A percentile compares a stretch with the other conserved stretches of the same genome.
Conservation (phyloP, 2,113 vertebrate genomes). For the Aldabrachelys gigantea region DNA sequence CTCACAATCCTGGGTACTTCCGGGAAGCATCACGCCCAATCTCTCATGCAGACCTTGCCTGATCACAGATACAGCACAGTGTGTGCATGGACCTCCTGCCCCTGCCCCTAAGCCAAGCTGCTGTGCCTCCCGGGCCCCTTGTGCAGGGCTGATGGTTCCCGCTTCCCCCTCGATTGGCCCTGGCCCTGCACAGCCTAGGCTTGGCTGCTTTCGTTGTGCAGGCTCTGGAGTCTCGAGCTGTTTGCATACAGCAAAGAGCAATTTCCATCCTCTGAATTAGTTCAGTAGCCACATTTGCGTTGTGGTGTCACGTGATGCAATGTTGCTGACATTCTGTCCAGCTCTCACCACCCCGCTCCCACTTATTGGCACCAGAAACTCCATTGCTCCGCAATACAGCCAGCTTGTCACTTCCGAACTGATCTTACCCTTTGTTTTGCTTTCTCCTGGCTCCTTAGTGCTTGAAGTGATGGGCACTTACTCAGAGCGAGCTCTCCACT, state of each 20-base stretch:
- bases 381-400: background rate
- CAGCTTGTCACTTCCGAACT: background rate
- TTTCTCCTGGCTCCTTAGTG: background rate
- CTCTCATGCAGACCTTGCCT: rapidly evolving
- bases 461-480: background rate
- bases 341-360: constrained; percentile 15
- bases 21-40: background rate
- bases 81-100: rapidly evolving
- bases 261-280: background rate
- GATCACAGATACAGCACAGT: background rate
- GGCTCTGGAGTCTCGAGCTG: background rate
- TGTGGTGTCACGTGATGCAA: constrained; percentile 25
- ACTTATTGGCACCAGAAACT: background rate
- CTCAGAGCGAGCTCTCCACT: background rate
- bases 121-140: background rate
- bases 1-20: background rate
- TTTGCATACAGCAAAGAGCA: constrained; percentile 17
- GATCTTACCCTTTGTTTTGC: background rate
- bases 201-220: background rate
- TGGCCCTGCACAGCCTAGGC: background rate
- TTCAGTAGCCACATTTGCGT: background rate
- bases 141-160: background rate
- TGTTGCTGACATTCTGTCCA: background rate
- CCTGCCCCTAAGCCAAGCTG: background rate
- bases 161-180: background rate